Conservation (phyloP, 2,888 invertebrate genomes). For the Eumacrocentrus americanus region DNA sequence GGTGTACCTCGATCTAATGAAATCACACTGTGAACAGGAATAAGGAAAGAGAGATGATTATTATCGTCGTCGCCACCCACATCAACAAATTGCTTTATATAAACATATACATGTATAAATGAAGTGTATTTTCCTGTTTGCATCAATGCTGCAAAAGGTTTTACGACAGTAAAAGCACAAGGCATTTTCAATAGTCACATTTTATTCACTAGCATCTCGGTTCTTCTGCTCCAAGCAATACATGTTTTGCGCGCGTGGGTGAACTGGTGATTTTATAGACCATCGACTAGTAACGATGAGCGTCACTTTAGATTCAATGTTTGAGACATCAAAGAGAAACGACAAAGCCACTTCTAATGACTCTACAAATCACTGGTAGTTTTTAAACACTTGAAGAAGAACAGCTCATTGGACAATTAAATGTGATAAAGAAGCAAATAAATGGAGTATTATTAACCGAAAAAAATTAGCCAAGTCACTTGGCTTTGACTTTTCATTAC, state of each 20-base stretch:
- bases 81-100: neutral
- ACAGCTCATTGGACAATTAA: too few species aligned
- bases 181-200: neutral
- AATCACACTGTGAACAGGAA: neutral
- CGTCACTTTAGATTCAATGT: slow-evolving; percentile 17
- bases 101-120: neutral
- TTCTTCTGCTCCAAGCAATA: too few species aligned
- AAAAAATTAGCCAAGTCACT: too few species aligned
- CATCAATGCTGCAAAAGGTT: neutral
- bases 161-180: too few species aligned
- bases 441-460: too few species aligned
- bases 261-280: neutral
- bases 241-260: neutral
- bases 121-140: too few species aligned
- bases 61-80: neutral
- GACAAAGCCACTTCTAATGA: neutral
- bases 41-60: neutral
- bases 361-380: slow-evolving; percentile 2
- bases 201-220: neutral
- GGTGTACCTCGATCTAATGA: neutral
- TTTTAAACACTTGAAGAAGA: too few species aligned
- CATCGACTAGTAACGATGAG: slow-evolving; percentile 6
- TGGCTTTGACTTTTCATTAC: too few species aligned
- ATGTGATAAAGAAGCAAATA: too few species aligned
- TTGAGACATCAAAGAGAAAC: neutral